A percentile compares a stretch with the other conserved stretches of the same genome.
Conservation (phyloP, 2,113 vertebrate genomes). For the Cyphomyrus discorhynchus region DNA sequence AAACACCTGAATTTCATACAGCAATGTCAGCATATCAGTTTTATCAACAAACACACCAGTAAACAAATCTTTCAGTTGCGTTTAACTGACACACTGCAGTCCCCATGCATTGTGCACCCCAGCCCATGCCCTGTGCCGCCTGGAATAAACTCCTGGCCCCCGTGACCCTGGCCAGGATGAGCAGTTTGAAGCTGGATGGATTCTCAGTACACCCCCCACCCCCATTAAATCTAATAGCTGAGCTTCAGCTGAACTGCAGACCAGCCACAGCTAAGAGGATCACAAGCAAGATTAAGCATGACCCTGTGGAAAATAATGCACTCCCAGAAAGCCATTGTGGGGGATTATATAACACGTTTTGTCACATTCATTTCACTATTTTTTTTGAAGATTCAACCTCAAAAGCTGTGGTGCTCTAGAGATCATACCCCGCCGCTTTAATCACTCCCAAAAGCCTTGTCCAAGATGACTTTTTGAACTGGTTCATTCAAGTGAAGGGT, state of each 20-base stretch:
- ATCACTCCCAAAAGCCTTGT: neutral
- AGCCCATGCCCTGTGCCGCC: neutral
- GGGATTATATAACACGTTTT: constrained; percentile 12
- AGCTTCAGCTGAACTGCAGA: neutral
- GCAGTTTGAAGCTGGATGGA: neutral
- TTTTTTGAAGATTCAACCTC: neutral
- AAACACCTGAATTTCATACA: neutral
- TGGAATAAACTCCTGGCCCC: neutral
- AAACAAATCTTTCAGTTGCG: neutral
- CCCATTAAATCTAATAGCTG: neutral
- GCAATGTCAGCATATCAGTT: neutral
- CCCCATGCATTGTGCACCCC: neutral
- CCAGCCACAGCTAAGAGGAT: neutral
- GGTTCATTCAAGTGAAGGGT: neutral
- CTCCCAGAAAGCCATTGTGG: neutral
- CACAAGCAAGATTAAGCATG: constrained; percentile 1
- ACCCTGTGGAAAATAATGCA: neutral
- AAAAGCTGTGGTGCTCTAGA: neutral
- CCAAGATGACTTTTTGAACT: neutral
- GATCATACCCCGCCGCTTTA: neutral
- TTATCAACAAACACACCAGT: neutral
- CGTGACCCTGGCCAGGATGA: neutral
- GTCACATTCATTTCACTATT: neutral
- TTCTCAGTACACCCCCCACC: neutral
- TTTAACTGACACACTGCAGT: neutral